Conservation (phyloP, 2,113 vertebrate species). For the Tretioscincus oriximinensis region DNA sequence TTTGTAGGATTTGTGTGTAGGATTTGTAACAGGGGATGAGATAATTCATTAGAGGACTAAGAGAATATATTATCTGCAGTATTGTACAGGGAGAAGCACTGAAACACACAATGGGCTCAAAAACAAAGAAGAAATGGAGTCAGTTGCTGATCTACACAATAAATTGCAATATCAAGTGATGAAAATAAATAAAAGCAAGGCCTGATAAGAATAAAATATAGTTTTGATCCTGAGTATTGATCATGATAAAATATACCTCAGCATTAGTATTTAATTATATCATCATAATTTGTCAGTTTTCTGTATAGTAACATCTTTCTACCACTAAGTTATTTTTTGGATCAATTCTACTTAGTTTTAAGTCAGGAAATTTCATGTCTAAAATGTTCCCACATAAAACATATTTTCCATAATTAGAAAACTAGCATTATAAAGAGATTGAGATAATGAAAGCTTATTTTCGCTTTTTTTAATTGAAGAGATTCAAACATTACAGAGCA, state of each 20-base stretch:
- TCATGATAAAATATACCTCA: too few relatives aligned
- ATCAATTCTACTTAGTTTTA: not conserved
- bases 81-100: not conserved
- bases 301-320: not conserved
- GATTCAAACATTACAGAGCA: too few relatives aligned
- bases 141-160: not conserved
- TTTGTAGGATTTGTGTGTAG: not conserved
- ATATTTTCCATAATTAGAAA: not conserved
- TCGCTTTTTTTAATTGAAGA: too few relatives aligned
- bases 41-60: not conserved
- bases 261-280: too few relatives aligned
- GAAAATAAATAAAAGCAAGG: not conserved
- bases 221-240: not conserved
- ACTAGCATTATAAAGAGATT: not conserved
- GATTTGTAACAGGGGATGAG: not conserved
- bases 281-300: too few relatives aligned
- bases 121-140: not conserved
- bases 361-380: not conserved
- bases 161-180: not conserved
- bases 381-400: not conserved
- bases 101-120: not conserved
- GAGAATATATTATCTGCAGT: not conserved
- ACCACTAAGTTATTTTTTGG: not conserved
- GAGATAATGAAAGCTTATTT: constrained; percentile 26
- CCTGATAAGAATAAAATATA: not conserved